Conservation (phyloP, 2,888 invertebrate species). For the Omphaloscelis lunosa region DNA sequence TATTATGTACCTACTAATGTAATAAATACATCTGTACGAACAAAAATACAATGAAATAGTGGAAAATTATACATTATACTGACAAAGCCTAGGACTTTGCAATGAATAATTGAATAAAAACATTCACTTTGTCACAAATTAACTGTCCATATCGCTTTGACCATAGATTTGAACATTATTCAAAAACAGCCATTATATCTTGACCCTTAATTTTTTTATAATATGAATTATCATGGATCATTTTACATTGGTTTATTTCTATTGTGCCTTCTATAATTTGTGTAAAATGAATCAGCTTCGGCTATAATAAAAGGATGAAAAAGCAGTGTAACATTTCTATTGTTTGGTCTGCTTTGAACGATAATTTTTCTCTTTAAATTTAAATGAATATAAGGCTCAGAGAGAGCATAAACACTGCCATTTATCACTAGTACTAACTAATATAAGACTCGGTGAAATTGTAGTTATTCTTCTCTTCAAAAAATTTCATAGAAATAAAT, state of each 20-base stretch:
- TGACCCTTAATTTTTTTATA: slow-evolving; percentile 35
- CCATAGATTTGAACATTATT: slow-evolving; percentile 24
- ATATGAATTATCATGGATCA: slow-evolving; percentile 12
- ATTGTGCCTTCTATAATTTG: slow-evolving; percentile 58
- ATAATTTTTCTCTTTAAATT: background rate
- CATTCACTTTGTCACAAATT: slow-evolving; percentile 64
- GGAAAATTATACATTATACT: slow-evolving; percentile 46
- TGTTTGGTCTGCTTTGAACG: slow-evolving; percentile 12
- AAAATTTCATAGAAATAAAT: no score
- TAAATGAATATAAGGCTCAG: no score
- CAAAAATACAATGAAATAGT: background rate
- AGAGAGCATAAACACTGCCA: no score
- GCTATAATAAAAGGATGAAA: slow-evolving; percentile 55
- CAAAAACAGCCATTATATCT: slow-evolving; percentile 28
- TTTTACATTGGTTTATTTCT: slow-evolving; percentile 28
- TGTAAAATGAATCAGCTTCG: slow-evolving; percentile 59
- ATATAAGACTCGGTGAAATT: no score
- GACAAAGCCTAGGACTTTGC: slow-evolving; percentile 32
- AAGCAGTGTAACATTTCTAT: slow-evolving; percentile 23
- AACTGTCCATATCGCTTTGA: slow-evolving; percentile 62
- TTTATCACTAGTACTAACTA: no score
- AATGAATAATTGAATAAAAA: slow-evolving; percentile 61
- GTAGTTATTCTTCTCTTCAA: no score
- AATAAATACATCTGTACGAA: slow-evolving; percentile 1
- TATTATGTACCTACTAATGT: background rate